A percentile compares a stretch with the other conserved stretches of the same genome.
Evolutionary conservation across 2,113 vertebrate genomes (phyloP).

Genomic region (Nymphicus hollandicus): DNA sequence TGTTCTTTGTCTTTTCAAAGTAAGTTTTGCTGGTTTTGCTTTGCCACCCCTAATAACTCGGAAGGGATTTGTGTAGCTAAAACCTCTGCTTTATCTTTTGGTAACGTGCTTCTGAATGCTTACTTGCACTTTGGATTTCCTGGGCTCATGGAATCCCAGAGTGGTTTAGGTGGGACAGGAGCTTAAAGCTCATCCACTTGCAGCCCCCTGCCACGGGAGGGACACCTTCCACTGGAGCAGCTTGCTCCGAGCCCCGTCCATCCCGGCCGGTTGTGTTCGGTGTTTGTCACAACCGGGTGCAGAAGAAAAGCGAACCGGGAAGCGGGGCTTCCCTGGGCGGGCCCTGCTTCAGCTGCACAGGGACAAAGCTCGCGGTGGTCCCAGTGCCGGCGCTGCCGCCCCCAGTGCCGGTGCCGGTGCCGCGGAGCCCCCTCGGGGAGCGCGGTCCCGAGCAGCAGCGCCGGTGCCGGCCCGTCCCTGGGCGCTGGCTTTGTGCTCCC

Average conservation of each 20-base stretch:
- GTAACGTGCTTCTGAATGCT: background rate
- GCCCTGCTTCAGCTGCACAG: background rate
- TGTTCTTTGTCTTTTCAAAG: background rate
- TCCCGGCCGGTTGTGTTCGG: no score
- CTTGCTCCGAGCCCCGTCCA: background rate
- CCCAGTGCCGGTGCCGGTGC: no score
- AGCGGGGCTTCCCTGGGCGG: background rate
- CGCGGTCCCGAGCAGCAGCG: background rate
- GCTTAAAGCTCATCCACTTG: background rate
- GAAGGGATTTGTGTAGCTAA: background rate
- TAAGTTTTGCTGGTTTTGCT: background rate
- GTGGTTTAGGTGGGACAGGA: background rate
- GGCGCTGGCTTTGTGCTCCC: background rate
- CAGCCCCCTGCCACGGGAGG: no score
- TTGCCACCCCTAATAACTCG: accelerated
- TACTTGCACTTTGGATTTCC: background rate
- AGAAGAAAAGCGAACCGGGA: background rate
- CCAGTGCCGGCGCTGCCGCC: no score
- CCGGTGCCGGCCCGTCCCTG: background rate
- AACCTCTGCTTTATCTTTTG: background rate
- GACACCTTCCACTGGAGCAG: background rate
- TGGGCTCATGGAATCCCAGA: background rate
- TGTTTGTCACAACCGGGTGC: background rate
- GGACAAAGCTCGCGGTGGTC: background rate
- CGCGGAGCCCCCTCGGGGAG: no score